These are phyloP conservation scores for Galerucella pusilla DNA, from an alignment of 2,888 invertebrate species.

Conservation along the genomic window DNA sequence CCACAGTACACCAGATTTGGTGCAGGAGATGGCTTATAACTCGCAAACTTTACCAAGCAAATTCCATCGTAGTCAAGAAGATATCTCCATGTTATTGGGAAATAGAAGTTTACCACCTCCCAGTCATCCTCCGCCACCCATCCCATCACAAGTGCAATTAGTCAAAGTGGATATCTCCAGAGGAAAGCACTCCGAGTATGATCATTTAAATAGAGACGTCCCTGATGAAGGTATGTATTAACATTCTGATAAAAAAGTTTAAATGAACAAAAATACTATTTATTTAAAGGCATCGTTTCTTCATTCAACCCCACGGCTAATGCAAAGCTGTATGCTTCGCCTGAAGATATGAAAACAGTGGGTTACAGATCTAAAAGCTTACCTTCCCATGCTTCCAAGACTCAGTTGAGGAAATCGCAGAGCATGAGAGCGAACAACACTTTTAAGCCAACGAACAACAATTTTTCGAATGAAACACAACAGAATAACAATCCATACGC, in stretches of 20 bases:
- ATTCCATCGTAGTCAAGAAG: slow-evolving; percentile 78
- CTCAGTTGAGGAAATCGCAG: slow-evolving; percentile 72
- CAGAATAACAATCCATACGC: slow-evolving; percentile 70
- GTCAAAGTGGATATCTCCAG: slow-evolving; percentile 74
- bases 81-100: slow-evolving; percentile 66
- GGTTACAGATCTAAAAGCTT: slow-evolving; percentile 72
- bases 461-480: slow-evolving; percentile 32
- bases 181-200: slow-evolving; percentile 58
- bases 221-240: slow-evolving; percentile 56
- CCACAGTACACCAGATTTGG: slow-evolving; percentile 89
- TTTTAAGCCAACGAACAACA: slow-evolving; percentile 57
- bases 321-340: slow-evolving; percentile 90
- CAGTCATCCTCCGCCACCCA: slow-evolving; percentile 85
- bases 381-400: slow-evolving; percentile 68
- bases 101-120: slow-evolving; percentile 76
- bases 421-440: slow-evolving; percentile 69
- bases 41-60: slow-evolving; percentile 56
- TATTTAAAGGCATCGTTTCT: slow-evolving; percentile 73
- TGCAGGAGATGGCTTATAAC: slow-evolving; percentile 62
- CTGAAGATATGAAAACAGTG: slow-evolving; percentile 82
- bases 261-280: not conserved
- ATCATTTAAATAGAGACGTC: slow-evolving; percentile 57
- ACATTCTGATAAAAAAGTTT: too few species aligned
- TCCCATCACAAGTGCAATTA: slow-evolving; percentile 75
- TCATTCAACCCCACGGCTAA: slow-evolving; percentile 90